Evolutionary conservation across 2,888 invertebrate species (phyloP).

Genomic region (Bombylius major): DNA sequence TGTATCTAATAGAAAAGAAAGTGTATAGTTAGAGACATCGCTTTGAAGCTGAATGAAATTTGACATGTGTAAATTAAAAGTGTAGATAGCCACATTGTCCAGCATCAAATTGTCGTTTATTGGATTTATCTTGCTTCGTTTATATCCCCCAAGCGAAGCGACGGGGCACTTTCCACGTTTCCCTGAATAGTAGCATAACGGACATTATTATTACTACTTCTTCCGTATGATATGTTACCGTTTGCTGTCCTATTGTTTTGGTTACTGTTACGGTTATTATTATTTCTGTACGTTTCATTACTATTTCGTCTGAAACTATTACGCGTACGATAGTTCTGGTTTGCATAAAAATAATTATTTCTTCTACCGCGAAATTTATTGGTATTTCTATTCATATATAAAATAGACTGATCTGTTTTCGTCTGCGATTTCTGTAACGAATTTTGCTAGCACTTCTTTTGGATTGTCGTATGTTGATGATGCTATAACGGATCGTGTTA

Average conservation of each 20-base stretch:
- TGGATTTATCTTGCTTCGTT: background rate
- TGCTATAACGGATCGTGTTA: background rate
- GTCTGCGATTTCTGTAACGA: background rate
- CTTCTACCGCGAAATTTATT: background rate
- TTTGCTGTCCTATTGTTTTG: background rate
- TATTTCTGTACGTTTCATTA: background rate
- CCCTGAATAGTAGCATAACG: background rate
- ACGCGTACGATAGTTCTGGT: accelerated
- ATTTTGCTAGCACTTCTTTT: background rate
- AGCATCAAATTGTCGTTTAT: background rate
- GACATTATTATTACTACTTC: background rate
- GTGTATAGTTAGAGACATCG: background rate
- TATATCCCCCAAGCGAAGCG: background rate
- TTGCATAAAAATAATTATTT: background rate
- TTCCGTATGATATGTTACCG: background rate
- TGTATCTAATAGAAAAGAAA: background rate
- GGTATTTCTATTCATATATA: background rate
- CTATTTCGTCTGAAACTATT: background rate
- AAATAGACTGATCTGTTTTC: background rate
- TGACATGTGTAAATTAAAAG: background rate
- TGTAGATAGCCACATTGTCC: background rate
- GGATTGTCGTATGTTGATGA: background rate
- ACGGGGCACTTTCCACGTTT: background rate
- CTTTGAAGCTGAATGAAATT: background rate
- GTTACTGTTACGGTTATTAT: background rate